phyloP scores from a whole-genome alignment of 2,797 vertebrate genomes.

The Tachyglossus aculeatus region DNA sequence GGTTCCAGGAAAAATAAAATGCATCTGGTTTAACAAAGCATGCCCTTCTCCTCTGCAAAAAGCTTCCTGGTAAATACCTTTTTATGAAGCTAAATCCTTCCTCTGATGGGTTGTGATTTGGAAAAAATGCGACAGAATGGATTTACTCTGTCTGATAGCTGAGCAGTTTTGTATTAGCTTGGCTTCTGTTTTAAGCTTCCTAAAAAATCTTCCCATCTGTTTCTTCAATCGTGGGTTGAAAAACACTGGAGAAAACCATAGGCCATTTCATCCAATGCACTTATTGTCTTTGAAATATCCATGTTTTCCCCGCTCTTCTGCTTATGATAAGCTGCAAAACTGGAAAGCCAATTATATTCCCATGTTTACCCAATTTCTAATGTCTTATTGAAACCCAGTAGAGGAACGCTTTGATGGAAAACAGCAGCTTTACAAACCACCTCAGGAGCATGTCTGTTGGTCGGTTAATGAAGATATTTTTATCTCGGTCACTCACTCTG shows the following conservation, averaged over 20 bases:
- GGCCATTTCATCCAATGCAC: constrained; percentile 69
- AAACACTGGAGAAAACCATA: constrained; percentile 72
- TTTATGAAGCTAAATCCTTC: constrained; percentile 71
- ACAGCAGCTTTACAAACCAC: constrained; percentile 45
- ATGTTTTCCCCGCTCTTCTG: constrained; percentile 11
- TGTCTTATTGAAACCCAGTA: constrained; percentile 48
- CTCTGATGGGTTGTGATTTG: constrained; percentile 68
- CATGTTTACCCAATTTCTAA: constrained; percentile 62
- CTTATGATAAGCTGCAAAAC: constrained; percentile 66
- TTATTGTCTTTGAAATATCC: constrained; percentile 72
- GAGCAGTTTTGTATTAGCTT: constrained; percentile 77
- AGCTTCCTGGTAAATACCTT: constrained; percentile 71
- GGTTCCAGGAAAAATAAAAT: constrained; percentile 78
- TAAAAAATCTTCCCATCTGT: constrained; percentile 82
- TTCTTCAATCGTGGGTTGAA: constrained; percentile 74
- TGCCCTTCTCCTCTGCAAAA: constrained; percentile 71
- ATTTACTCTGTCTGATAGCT: constrained; percentile 74
- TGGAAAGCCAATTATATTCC: constrained; percentile 66
- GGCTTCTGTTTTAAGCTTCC: constrained; percentile 80
- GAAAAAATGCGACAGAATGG: constrained; percentile 52
- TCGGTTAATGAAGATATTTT: constrained; percentile 33
- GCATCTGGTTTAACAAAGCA: constrained; percentile 79
- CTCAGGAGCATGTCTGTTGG: background rate
- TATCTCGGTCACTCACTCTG: background rate
- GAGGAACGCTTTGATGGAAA: constrained; percentile 48